Evolutionary conservation across 2,888 invertebrate species (phyloP), one percentile per base, ranked within the genome.

Genomic region (Ectemnius lituratus): DNA sequence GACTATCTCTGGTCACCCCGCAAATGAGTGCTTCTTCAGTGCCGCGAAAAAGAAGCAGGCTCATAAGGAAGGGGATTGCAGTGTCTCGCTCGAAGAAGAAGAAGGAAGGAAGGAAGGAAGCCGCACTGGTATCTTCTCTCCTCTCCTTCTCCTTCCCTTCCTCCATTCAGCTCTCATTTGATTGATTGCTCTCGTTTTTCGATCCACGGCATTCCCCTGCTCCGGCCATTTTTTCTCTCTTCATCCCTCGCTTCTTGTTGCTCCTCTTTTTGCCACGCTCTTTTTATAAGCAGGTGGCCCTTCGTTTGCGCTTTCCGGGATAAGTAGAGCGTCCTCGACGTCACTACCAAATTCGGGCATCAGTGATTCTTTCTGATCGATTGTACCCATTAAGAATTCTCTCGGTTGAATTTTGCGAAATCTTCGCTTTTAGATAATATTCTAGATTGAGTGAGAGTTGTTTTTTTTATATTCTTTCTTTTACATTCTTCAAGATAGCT

Each of bases 21-120:
- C 58, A 66, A 75, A 70, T 67, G 67, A 74, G 63, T n/a, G 56
- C 47, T 76, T 73, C 72, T 74, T 72, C 57, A 67, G 18, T 45
- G 56, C 66, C 63, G 66, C 57, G 61, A 67, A 71, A 60, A 65
- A 66, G 73, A 68, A 63, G 61, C 58, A 56, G n/a, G 58, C 52
- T 71, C 76, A 68, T 70, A 67, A 52, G 62, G 57, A 67, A 67
- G 61, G 47, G 66, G 52, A 52, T 71, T 66, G 63, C 57, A 45
- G 49, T 49, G 20, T 67, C 67, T 58, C 28, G 16, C 20, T 27
- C 56, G 46, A 70, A 58, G 49, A 57, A 63, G 62, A 52, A 73
- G 57, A 16, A 23, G 3, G 23, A 45, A 57, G 61, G 62, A 52
- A 73, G 57, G 20, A 23, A 23, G 23, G 23, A 23, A 23, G 23